Percentiles rank a stretch among this genome's conserved stretches.
Conservation (phyloP, 2,113 vertebrate species). For the Panthera tigris region DNA sequence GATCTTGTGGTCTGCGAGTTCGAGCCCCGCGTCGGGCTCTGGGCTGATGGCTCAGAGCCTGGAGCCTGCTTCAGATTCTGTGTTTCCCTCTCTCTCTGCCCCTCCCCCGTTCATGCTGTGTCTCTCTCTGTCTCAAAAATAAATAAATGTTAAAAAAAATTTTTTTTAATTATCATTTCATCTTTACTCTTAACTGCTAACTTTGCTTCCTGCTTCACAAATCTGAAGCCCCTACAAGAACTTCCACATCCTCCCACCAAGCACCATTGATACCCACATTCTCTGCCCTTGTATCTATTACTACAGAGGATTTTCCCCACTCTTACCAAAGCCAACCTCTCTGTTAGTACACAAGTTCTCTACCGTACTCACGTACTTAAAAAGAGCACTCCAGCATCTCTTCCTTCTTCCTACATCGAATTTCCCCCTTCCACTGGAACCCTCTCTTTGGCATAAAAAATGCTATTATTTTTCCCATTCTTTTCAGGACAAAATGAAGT, state of each 20-base stretch:
- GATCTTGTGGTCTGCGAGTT: too few relatives aligned
- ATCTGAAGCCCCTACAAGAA: neutral
- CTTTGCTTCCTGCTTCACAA: slow-evolving; percentile 12
- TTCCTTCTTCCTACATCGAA: neutral
- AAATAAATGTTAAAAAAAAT: too few relatives aligned
- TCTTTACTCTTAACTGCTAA: neutral
- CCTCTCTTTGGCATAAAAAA: neutral
- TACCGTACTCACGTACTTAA: neutral
- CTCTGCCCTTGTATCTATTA: neutral
- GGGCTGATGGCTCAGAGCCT: too few relatives aligned
- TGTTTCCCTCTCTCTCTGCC: too few relatives aligned
- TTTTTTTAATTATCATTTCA: neutral
- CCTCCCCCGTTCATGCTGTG: too few relatives aligned
- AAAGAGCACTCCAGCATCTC: neutral
- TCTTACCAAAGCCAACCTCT: neutral
- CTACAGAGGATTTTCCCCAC: neutral
- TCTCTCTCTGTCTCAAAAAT: too few relatives aligned
- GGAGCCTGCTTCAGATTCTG: too few relatives aligned
- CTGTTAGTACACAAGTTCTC: neutral
- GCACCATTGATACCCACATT: neutral
- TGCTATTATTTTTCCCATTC: neutral
- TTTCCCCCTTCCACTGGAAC: neutral
- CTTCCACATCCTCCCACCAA: neutral
- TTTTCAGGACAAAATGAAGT: neutral
- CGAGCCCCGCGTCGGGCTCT: too few relatives aligned